phyloP scores from a whole-genome alignment of 1,140 invertebrate species.

The Subanguina moxae region DNA sequence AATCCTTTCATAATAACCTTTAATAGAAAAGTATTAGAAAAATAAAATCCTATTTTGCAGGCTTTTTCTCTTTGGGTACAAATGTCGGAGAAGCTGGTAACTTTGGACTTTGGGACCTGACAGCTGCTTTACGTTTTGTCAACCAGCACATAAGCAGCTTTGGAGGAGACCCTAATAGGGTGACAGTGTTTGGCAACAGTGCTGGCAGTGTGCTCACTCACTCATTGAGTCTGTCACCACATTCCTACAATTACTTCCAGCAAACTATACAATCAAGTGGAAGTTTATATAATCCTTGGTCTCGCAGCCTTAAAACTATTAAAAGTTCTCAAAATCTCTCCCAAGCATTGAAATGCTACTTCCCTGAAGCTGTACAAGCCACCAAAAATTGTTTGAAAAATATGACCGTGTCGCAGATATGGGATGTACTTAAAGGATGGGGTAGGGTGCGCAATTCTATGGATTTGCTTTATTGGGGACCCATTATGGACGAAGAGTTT shows the following conservation, averaged over 20 bases:
- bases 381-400: neutral
- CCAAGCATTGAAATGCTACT: neutral
- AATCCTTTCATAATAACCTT: too few species aligned
- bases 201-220: slow-evolving; percentile 67
- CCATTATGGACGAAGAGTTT: neutral
- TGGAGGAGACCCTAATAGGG: slow-evolving; percentile 84
- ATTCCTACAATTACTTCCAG: slow-evolving; percentile 1
- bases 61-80: neutral
- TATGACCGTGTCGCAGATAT: neutral
- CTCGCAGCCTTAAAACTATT: neutral
- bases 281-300: neutral
- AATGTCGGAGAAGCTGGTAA: slow-evolving; percentile 16
- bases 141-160: slow-evolving; percentile 75
- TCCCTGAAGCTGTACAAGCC: neutral
- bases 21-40: too few species aligned
- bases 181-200: slow-evolving; percentile 85
- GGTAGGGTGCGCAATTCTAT: neutral
- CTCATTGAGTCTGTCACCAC: slow-evolving; percentile 23
- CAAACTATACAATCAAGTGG: slow-evolving; percentile 5
- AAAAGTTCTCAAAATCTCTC: neutral
- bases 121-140: slow-evolving; percentile 80
- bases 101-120: slow-evolving; percentile 76
- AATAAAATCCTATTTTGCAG: too few species aligned
- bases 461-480: too few species aligned
- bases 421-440: neutral